phyloP scores from a whole-genome alignment of 2,113 vertebrate genomes.

The Meles meles region DNA sequence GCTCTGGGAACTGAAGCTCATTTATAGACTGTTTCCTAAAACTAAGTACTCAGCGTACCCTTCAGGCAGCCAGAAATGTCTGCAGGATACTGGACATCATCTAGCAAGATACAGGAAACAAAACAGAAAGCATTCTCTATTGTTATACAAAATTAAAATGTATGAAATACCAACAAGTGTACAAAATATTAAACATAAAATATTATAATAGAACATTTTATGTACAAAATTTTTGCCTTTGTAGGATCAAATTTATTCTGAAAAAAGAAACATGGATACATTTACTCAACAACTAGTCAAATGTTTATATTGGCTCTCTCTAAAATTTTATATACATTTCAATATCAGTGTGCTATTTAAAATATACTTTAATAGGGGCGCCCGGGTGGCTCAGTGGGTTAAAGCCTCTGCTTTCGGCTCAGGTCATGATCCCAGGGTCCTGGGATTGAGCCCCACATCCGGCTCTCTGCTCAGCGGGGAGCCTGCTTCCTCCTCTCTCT shows the following conservation, averaged over 20 bases:
- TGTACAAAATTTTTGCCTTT: neutral
- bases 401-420: too few species aligned
- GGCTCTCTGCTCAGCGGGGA: too few species aligned
- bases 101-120: neutral
- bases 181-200: neutral
- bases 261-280: neutral
- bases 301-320: neutral
- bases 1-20: neutral
- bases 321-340: neutral
- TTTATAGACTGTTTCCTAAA: conserved; percentile 3
- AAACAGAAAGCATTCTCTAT: neutral
- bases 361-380: conserved; percentile 18
- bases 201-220: neutral
- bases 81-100: neutral
- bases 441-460: too few species aligned
- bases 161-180: neutral
- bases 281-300: neutral
- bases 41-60: neutral
- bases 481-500: too few species aligned
- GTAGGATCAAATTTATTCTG: neutral
- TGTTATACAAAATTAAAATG: neutral
- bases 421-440: too few species aligned
- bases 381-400: too few species aligned
- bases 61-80: neutral
- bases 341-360: neutral